Percentiles rank a stretch among this genome's conserved stretches.
phyloP scores from a whole-genome alignment of 2,888 invertebrate species.

The Herminia tarsipennalis region DNA sequence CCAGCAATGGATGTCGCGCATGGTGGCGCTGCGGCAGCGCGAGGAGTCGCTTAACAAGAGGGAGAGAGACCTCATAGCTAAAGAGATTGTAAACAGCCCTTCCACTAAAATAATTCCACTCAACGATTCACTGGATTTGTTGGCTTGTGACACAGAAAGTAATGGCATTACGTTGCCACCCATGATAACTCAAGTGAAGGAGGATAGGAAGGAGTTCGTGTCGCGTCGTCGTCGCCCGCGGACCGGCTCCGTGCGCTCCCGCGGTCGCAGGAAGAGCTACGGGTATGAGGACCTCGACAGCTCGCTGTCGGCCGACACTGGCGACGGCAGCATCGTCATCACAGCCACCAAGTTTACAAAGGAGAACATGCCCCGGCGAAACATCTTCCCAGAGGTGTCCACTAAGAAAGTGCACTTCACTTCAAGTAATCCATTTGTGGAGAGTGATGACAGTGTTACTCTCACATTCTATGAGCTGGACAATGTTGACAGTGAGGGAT shows the following conservation, averaged over 20 bases:
- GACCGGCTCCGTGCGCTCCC: conserved; percentile 56
- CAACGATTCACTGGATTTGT: conserved; percentile 46
- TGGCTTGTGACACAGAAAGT: conserved; percentile 43
- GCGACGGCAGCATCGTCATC: conserved; percentile 82
- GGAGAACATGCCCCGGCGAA: conserved; percentile 76
- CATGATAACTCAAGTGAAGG: conserved; percentile 54
- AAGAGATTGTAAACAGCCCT: conserved; percentile 77
- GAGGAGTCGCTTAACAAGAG: conserved; percentile 82
- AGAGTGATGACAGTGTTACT: conserved; percentile 81
- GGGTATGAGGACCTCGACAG: conserved; percentile 86
- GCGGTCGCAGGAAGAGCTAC: conserved; percentile 64
- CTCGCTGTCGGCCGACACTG: conserved; percentile 85
- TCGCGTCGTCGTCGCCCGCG: conserved; percentile 64
- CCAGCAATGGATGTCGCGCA: conserved; percentile 85
- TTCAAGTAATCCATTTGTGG: conserved; percentile 74
- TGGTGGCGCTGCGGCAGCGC: conserved; percentile 79
- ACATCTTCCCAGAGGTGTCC: conserved; percentile 70
- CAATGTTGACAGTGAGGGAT: conserved; percentile 57
- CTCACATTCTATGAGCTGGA: conserved; percentile 80
- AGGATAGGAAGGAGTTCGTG: conserved; percentile 46
- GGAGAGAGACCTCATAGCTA: conserved; percentile 76
- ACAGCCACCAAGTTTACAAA: conserved; percentile 81
- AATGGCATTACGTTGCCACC: conserved; percentile 78
- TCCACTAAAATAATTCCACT: conserved; percentile 59
- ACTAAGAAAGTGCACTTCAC: conserved; percentile 80